phyloP scores from a whole-genome alignment of 2,113 vertebrate species.

The Albula glossodonta region DNA sequence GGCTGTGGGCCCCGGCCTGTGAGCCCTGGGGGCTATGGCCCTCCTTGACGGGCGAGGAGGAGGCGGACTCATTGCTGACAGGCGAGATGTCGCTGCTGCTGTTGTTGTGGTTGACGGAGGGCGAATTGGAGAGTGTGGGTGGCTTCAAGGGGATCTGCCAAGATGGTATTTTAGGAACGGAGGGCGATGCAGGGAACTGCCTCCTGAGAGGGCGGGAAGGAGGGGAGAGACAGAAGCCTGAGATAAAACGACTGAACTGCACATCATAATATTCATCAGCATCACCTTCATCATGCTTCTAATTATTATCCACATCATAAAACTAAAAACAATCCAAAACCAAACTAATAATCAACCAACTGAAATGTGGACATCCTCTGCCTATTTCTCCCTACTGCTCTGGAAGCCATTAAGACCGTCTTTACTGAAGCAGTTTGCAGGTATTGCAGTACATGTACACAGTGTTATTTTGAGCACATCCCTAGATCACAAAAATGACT shows the following conservation, averaged over 20 bases:
- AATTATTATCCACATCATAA: background rate
- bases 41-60: conserved; percentile 86
- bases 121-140: conserved; percentile 67
- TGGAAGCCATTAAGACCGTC: background rate
- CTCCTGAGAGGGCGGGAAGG: conserved; percentile 67
- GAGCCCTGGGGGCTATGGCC: conserved; percentile 78
- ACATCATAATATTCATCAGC: background rate
- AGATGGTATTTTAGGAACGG: conserved; percentile 88
- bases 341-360: background rate
- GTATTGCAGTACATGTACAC: background rate
- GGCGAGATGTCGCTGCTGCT: conserved; percentile 99
- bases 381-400: background rate
- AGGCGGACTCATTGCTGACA: conserved; percentile 85
- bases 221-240: background rate
- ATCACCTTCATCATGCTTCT: background rate
- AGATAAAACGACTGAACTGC: background rate
- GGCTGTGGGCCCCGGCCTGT: conserved; percentile 63
- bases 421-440: background rate
- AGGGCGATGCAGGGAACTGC: conserved; percentile 92
- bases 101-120: conserved; percentile 78
- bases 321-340: background rate
- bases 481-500: background rate
- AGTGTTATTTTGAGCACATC: background rate
- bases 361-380: background rate
- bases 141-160: conserved; percentile 96